Evolutionary conservation across 1,140 invertebrate species (phyloP).

Genomic region (Maniola jurtina): DNA sequence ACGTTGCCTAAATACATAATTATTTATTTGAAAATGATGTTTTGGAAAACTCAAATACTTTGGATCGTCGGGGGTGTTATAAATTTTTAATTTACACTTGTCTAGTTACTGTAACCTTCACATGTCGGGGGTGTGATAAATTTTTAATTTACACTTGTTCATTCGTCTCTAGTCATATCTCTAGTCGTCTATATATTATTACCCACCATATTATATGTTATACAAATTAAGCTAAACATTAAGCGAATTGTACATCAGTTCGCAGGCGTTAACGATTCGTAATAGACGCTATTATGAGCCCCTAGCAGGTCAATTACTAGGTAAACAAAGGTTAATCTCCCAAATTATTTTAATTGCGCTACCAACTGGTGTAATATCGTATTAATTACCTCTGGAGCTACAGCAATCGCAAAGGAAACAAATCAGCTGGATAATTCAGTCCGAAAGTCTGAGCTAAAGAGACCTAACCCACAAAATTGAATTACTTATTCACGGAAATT

Average conservation of each 20-base stretch:
- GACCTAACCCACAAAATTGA: background rate
- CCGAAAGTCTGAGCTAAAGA: background rate
- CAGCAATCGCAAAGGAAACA: constrained; percentile 16
- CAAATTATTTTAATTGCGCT: background rate
- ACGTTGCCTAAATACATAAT: no score
- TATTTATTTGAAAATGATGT: no score
- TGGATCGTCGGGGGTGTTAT: no score
- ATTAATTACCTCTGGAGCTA: constrained; percentile 12
- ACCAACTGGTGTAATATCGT: background rate
- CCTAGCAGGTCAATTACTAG: background rate
- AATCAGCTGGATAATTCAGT: constrained; percentile 40
- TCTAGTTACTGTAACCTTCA: no score
- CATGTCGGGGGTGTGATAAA: no score
- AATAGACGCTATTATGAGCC: background rate
- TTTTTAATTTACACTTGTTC: no score
- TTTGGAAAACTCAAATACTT: no score
- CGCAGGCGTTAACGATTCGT: background rate
- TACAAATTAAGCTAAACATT: background rate
- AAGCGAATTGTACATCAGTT: background rate
- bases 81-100: no score
- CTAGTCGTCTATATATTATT: no score
- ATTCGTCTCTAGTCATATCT: no score
- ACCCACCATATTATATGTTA: no score
- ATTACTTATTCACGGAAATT: no score
- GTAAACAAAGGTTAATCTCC: constrained; percentile 6